Conservation (phyloP, 2,113 vertebrate genomes). For the Megaceryle torquata region DNA sequence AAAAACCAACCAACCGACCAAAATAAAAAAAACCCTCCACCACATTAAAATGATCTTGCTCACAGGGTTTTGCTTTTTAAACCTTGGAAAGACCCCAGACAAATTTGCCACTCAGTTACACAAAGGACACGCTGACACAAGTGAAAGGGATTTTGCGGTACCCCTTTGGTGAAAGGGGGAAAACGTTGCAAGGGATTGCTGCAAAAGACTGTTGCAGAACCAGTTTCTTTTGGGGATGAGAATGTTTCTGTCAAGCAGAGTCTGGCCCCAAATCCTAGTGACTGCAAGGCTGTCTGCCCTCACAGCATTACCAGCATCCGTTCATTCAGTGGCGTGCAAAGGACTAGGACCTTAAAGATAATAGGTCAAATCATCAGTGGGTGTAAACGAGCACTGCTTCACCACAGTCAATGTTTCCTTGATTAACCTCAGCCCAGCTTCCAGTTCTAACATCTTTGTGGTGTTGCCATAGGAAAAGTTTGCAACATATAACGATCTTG, state of each 20-base stretch:
- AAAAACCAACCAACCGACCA: neutral
- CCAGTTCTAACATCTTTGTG: neutral
- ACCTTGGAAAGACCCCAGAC: neutral
- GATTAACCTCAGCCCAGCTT: neutral
- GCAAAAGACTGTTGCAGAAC: neutral
- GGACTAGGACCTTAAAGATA: neutral
- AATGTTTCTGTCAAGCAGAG: neutral
- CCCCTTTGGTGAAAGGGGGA: neutral
- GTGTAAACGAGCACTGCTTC: neutral
- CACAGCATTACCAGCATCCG: neutral
- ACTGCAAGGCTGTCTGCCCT: neutral
- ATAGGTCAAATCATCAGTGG: neutral
- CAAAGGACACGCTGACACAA: neutral
- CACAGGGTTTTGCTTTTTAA: neutral
- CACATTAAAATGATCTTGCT: neutral
- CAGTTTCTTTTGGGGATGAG: neutral
- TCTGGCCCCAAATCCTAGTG: neutral
- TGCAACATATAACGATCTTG: neutral
- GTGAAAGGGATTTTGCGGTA: rapidly evolving
- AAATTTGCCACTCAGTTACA: neutral
- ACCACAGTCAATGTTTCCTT: neutral
- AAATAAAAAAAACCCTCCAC: neutral
- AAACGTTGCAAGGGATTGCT: neutral
- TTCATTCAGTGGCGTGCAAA: neutral
- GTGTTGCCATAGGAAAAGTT: neutral